phyloP scores from a whole-genome alignment of 2,888 invertebrate genomes.

The Pomacea canaliculata region DNA sequence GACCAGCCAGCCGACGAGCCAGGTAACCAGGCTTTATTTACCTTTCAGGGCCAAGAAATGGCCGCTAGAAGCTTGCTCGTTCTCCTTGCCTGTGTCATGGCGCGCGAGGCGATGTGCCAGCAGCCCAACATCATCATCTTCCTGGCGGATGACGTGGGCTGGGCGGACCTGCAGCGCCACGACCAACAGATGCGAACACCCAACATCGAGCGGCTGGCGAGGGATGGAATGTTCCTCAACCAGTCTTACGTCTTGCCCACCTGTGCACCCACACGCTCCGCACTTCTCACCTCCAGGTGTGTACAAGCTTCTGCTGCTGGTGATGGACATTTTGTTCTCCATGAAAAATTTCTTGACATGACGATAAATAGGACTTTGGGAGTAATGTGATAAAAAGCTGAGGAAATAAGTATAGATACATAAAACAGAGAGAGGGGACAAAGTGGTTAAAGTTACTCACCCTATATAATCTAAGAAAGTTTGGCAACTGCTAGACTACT shows the following conservation, averaged over 20 bases:
- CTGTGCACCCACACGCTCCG: conserved; percentile 24
- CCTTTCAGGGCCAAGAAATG: too few relatives aligned
- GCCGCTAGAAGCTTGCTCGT: too few relatives aligned
- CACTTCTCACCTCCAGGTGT: conserved; percentile 17
- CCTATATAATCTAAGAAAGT: too few relatives aligned
- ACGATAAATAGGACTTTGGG: neutral
- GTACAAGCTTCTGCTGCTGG: too few relatives aligned
- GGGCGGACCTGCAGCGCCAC: conserved; percentile 14
- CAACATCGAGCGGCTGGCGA: neutral
- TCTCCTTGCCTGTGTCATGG: too few relatives aligned
- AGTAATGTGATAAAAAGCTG: too few relatives aligned
- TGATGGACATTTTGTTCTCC: neutral
- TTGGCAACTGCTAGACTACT: too few relatives aligned
- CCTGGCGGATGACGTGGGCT: conserved; percentile 21
- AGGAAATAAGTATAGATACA: too few relatives aligned
- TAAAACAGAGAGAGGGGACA: too few relatives aligned
- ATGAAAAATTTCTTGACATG: neutral
- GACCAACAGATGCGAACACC: conserved; percentile 20
- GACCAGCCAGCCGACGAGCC: too few relatives aligned
- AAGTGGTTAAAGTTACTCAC: too few relatives aligned
- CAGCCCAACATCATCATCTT: conserved; percentile 21
- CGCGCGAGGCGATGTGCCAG: too few relatives aligned
- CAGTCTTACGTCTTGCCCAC: conserved; percentile 18
- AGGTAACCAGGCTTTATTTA: neutral
- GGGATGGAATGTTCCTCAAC: conserved; percentile 13